phyloP scores from a whole-genome alignment of 2,888 invertebrate species.

The Rhingia campestris region DNA sequence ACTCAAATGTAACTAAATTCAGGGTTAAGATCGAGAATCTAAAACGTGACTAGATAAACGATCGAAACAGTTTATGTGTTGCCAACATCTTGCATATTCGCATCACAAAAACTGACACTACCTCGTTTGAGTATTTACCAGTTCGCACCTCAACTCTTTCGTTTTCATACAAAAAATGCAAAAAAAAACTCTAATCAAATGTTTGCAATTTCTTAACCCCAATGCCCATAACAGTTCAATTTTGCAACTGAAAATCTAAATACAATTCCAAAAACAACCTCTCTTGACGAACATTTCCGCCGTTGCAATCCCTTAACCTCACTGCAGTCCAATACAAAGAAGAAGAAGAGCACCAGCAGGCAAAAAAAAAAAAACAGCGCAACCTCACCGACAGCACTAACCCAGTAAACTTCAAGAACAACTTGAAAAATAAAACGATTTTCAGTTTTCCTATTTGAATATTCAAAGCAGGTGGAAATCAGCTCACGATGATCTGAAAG shows the following conservation, averaged over 20 bases:
- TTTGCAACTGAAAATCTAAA: conserved; percentile 37
- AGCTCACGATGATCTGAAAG: conserved; percentile 73
- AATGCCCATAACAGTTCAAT: conserved; percentile 55
- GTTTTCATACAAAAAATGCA: neutral
- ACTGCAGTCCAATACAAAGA: conserved; percentile 43
- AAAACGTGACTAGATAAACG: conserved; percentile 21
- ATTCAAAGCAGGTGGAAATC: conserved; percentile 74
- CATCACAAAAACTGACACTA: neutral
- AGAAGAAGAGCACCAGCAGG: conserved; percentile 46
- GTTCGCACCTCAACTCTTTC: conserved; percentile 51
- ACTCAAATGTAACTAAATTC: conserved; percentile 1
- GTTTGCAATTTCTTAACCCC: conserved; percentile 43
- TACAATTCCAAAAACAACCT: conserved; percentile 20
- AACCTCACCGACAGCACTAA: conserved; percentile 50
- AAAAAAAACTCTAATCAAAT: neutral
- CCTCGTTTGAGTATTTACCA: neutral
- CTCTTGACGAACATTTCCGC: conserved; percentile 66
- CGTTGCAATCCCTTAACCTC: conserved; percentile 68
- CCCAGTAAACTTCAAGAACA: conserved; percentile 73
- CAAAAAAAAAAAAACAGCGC: neutral
- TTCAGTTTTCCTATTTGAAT: conserved; percentile 72
- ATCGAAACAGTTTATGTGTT: neutral
- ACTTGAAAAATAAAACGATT: conserved; percentile 63
- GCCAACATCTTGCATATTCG: conserved; percentile 1
- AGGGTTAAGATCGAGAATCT: conserved; percentile 3